Evolutionary conservation across 23 tunicate species (phyloP).

Genomic region (Phallusia fumigata): DNA sequence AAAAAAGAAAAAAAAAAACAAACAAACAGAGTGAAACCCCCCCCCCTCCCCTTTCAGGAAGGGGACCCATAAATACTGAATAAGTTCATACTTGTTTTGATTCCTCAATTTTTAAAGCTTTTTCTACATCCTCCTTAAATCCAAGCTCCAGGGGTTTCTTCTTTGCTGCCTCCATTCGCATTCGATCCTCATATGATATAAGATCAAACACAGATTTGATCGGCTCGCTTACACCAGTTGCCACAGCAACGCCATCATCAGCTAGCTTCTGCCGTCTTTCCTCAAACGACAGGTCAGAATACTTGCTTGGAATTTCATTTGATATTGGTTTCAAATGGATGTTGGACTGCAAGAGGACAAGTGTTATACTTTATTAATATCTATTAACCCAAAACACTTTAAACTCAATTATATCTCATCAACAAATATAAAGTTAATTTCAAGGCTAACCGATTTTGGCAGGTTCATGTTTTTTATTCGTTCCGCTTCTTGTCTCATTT

Average conservation of each 20-base stretch:
- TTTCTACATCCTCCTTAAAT: conserved; percentile 6
- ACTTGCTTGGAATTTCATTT: neutral
- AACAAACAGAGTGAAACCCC: too few relatives aligned
- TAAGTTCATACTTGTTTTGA: neutral
- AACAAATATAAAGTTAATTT: too few relatives aligned
- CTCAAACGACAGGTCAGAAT: conserved; percentile 24
- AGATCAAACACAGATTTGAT: conserved; percentile 76
- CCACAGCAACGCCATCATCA: neutral
- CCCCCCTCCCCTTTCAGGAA: too few relatives aligned
- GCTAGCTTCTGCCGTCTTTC: conserved; percentile 37
- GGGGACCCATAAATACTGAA: too few relatives aligned
- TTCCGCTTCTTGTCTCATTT: conserved; percentile 23
- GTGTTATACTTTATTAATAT: too few relatives aligned
- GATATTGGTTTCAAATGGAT: neutral
- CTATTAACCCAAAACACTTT: too few relatives aligned
- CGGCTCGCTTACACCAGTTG: conserved; percentile 4
- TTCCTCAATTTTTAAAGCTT: neutral
- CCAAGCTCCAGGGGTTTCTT: conserved; percentile 53
- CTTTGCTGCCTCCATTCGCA: conserved; percentile 47
- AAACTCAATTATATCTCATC: too few relatives aligned
- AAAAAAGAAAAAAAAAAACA: too few relatives aligned
- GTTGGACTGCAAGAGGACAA: too few relatives aligned
- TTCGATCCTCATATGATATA: conserved; percentile 53
- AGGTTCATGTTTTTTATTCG: conserved; percentile 36
- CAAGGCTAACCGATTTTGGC: conserved; percentile 17